phyloP scores from a whole-genome alignment of 2,888 invertebrate species.

The Trachelus troglodyta region DNA sequence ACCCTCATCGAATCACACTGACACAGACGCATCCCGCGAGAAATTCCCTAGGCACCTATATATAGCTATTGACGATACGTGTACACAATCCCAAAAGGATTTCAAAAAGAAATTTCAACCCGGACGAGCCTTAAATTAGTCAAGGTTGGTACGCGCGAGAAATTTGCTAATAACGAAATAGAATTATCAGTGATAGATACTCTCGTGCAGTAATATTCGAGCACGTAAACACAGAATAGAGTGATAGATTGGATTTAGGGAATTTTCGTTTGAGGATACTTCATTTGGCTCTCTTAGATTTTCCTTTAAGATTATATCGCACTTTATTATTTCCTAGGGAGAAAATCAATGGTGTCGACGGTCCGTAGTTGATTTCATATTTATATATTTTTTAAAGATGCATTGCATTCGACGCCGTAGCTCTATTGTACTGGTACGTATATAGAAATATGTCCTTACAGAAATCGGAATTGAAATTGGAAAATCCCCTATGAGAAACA shows the following conservation, averaged over 20 bases:
- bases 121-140: not conserved
- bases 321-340: not conserved
- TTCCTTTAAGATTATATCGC: not conserved
- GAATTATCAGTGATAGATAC: not conserved
- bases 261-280: not conserved
- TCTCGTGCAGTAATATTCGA: not conserved
- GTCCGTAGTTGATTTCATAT: not conserved
- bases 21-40: not conserved
- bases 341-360: not conserved
- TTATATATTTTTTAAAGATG: not conserved
- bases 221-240: not conserved
- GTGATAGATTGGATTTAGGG: not conserved
- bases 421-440: not conserved
- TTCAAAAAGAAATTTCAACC: not conserved
- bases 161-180: not conserved
- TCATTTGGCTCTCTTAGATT: not conserved
- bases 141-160: not conserved
- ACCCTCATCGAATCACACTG: not conserved
- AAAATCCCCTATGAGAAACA: not conserved
- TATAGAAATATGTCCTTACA: not conserved
- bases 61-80: not conserved
- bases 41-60: not conserved
- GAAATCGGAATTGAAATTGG: no score
- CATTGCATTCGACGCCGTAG: not conserved
- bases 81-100: not conserved